Evolutionary conservation across 1,140 invertebrate species (phyloP).

Genomic region (Panagrolaimus sp.): DNA sequence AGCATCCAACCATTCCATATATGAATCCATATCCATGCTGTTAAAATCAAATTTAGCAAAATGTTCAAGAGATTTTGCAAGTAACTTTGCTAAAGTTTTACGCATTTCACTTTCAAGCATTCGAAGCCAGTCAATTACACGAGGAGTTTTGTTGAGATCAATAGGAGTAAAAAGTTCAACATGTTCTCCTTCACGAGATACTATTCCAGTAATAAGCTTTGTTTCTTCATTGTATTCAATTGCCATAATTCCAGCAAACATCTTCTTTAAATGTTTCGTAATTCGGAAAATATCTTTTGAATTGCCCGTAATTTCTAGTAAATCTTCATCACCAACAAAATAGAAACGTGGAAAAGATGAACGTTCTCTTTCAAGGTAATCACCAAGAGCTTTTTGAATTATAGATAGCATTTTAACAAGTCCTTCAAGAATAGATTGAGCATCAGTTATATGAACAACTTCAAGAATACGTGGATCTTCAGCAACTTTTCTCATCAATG

Average conservation of each 20-base stretch:
- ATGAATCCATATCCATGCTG: slow-evolving; percentile 72
- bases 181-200: slow-evolving; percentile 94
- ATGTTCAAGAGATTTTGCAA: slow-evolving; percentile 80
- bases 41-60: slow-evolving; percentile 82
- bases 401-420: slow-evolving; percentile 94
- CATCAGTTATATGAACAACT: slow-evolving; percentile 89
- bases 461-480: slow-evolving; percentile 96
- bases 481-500: slow-evolving; percentile 91
- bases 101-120: slow-evolving; percentile 94
- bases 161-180: slow-evolving; percentile 81
- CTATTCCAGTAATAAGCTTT: slow-evolving; percentile 68
- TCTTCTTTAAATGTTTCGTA: slow-evolving; percentile 99
- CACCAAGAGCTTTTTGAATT: slow-evolving; percentile 97
- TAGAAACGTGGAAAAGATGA: slow-evolving; percentile 97
- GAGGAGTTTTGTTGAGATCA: slow-evolving; percentile 83
- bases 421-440: slow-evolving; percentile 87
- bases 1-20: slow-evolving; percentile 90
- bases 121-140: slow-evolving; percentile 96
- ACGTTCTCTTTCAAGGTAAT: slow-evolving; percentile 93
- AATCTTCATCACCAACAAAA: slow-evolving; percentile 99
- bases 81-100: slow-evolving; percentile 79
- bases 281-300: slow-evolving; percentile 93
- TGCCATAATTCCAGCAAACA: slow-evolving; percentile 96
- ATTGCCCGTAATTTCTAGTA: slow-evolving; percentile 98
- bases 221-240: slow-evolving; percentile 92